phyloP scores from a whole-genome alignment of 2,888 invertebrate genomes.

The Lamellibrachia columna region DNA sequence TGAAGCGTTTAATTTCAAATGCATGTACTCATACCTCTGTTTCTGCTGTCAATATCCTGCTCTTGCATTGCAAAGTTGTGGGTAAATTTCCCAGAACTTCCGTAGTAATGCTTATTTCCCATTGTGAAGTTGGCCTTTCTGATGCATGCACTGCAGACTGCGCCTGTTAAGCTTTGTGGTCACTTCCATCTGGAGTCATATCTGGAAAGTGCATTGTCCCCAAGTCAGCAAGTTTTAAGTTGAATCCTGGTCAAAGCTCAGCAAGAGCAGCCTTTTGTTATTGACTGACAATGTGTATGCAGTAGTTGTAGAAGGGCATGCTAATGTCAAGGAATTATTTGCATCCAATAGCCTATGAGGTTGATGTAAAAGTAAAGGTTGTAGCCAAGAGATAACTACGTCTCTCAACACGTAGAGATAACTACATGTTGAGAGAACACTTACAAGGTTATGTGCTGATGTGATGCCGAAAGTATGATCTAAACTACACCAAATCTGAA shows the following conservation, averaged over 20 bases:
- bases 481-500: not conserved
- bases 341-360: not conserved
- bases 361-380: not conserved
- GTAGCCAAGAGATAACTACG: not conserved
- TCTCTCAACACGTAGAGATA: too few relatives aligned
- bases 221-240: too few relatives aligned
- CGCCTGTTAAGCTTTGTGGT: not conserved
- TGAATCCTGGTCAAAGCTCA: not conserved
- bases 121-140: not conserved
- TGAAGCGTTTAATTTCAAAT: too few relatives aligned
- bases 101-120: not conserved
- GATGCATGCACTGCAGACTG: not conserved
- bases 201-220: too few relatives aligned
- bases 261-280: not conserved
- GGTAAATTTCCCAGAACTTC: not conserved
- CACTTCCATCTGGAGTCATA: too few relatives aligned
- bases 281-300: not conserved
- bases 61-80: not conserved
- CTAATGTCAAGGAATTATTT: not conserved
- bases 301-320: not conserved
- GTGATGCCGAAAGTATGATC: not conserved
- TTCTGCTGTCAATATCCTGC: too few relatives aligned
- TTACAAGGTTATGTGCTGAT: not conserved
- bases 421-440: too few relatives aligned
- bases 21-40: too few relatives aligned